Evolutionary conservation across 1,140 invertebrate species (phyloP), one percentile per base, ranked within the genome.

Genomic region (Drosophila fuyamai): DNA sequence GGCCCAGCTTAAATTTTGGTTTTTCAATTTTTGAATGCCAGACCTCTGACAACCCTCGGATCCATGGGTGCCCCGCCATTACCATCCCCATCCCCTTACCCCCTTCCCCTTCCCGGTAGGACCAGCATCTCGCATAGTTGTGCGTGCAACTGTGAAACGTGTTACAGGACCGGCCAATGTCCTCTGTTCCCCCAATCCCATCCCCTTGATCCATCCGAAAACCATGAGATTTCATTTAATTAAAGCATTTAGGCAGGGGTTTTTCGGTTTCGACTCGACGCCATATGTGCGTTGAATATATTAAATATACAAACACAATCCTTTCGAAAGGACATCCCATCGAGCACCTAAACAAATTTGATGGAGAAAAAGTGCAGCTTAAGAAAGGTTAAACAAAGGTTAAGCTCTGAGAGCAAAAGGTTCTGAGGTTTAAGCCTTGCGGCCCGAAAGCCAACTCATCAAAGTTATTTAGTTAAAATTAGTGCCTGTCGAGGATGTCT

Each of bases 161-260:
- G 83, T 81, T 75, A 36, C 79, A 76, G 63, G 57, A 79, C 65
- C 65, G 46, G 43, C 60, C 75, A 71, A 62, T 66, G 65, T 71
- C 55, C 65, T 48, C 48, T 58, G 12, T 36, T n/a, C 14, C 10
- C 50, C 50, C n/a, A 10, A 10, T 9, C 27, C 36, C 60, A 36
- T 8, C 10, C 38, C 60, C 18, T 27, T 38, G 23, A 62, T 66
- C 66, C 53, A 60, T 60, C 62, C 48, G 73, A 79, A 82, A 89
- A 88, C 84, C 84, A 89, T 89, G 84, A 89, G 84, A 89, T 88
- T 89, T 88, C 73, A 88, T 88, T 88, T 88, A 88, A 88, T 88
- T 88, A 88, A 88, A 88, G 84, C 84, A 79, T 85, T 85, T 84
- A 66, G 73, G 54, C 35, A 44, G 48, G 47, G 79, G 57, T 76